These are phyloP conservation scores for Henricia sp. DNA, from an alignment of 53 echinoderm and acorn worm species.

Conservation along the genomic window DNA sequence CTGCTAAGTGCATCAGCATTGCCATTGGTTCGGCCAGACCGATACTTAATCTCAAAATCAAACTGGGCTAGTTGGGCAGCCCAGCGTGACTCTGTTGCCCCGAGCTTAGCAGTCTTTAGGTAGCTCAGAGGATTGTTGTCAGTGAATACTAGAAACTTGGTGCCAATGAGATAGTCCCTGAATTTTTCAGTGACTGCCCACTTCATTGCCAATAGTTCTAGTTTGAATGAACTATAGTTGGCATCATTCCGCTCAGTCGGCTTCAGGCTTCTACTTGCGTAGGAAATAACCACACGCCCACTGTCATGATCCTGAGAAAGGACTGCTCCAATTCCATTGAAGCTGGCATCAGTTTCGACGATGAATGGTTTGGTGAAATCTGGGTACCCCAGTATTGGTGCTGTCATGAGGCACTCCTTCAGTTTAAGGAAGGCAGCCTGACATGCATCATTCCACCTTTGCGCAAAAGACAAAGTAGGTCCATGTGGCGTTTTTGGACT, in stretches of 20 bases:
- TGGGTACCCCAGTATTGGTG: conserved; percentile 58
- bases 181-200: conserved; percentile 69
- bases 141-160: conserved; percentile 49
- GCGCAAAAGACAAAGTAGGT: not conserved
- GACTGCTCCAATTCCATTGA: conserved; percentile 63
- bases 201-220: conserved; percentile 69
- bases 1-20: conserved; percentile 52
- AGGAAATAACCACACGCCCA: conserved; percentile 48
- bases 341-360: conserved; percentile 58
- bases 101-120: conserved; percentile 50
- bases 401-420: conserved; percentile 50
- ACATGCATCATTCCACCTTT: not conserved
- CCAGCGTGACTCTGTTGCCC: conserved; percentile 68
- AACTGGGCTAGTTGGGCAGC: conserved; percentile 55
- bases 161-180: conserved; percentile 58
- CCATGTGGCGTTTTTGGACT: not conserved
- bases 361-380: conserved; percentile 31
- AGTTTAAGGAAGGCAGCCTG: conserved; percentile 1
- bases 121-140: conserved; percentile 67
- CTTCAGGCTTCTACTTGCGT: conserved; percentile 57
- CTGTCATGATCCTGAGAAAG: conserved; percentile 59
- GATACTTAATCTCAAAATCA: conserved; percentile 43
- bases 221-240: conserved; percentile 66
- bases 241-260: conserved; percentile 69
- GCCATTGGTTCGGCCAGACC: conserved; percentile 43